Evolutionary conservation across 1,140 invertebrate species (phyloP).

Genomic region (Bombus pyrosoma): DNA sequence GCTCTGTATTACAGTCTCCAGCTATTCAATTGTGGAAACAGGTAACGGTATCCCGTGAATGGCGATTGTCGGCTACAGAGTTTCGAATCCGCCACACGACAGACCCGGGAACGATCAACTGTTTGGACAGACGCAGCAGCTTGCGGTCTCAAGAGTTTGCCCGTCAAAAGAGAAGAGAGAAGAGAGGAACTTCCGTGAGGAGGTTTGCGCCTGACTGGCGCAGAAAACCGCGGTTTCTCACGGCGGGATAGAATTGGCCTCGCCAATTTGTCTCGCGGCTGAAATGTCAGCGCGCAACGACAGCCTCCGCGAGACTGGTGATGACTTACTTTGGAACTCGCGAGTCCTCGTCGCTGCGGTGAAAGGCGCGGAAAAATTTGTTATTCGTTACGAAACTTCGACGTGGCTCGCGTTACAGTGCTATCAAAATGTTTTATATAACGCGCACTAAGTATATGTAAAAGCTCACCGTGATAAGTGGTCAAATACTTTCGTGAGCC

Average conservation of each 20-base stretch:
- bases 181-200: not conserved
- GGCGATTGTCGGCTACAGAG: constrained; percentile 17
- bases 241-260: constrained; percentile 26
- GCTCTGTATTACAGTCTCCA: not conserved
- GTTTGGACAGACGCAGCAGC: constrained; percentile 14
- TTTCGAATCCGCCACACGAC: not conserved
- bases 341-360: not conserved
- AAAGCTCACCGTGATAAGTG: too few relatives aligned
- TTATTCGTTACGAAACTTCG: not conserved
- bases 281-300: constrained; percentile 45
- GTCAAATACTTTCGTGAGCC: too few relatives aligned
- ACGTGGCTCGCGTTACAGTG: not conserved
- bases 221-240: constrained; percentile 37
- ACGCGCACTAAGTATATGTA: too few relatives aligned
- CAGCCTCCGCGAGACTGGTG: constrained; percentile 13
- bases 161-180: not conserved
- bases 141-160: not conserved
- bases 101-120: not conserved
- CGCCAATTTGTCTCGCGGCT: constrained; percentile 38
- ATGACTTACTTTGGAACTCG: constrained; percentile 33
- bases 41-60: constrained; percentile 49
- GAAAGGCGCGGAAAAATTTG: constrained; percentile 34
- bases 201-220: not conserved
- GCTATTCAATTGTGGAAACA: constrained; percentile 46
- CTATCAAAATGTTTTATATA: too few relatives aligned